These are phyloP conservation scores for Limosa lapponica DNA, from an alignment of 2,797 vertebrate species.

Conservation along the genomic window DNA sequence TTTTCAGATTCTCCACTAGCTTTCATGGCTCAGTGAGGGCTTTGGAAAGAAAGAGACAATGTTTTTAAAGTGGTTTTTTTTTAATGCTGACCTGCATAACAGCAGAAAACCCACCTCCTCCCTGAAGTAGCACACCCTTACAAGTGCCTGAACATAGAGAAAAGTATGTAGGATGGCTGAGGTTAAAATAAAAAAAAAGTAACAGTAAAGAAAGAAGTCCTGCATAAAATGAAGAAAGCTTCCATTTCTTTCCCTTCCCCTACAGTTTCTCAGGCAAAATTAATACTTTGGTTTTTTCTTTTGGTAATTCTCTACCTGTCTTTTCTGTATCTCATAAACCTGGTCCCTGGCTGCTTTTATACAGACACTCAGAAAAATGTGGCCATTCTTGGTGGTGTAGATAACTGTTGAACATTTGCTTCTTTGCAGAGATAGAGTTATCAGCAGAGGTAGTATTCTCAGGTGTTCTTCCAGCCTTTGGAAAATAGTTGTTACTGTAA, in stretches of 20 bases:
- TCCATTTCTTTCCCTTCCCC: background rate
- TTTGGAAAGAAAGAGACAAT: background rate
- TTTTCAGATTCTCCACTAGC: background rate
- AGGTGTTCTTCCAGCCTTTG: conserved; percentile 9
- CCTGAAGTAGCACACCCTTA: background rate
- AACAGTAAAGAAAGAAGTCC: background rate
- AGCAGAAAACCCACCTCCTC: background rate
- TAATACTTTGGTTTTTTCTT: background rate
- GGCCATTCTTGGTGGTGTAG: background rate
- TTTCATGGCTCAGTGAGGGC: background rate
- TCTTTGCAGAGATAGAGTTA: conserved; percentile 19
- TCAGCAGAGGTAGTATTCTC: conserved; percentile 31
- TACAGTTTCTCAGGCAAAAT: background rate
- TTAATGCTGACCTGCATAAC: background rate
- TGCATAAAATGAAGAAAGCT: background rate
- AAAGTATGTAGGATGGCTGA: background rate
- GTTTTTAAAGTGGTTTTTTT: background rate
- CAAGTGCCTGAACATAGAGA: background rate
- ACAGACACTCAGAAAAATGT: conserved; percentile 11
- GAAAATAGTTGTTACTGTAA: conserved; percentile 41
- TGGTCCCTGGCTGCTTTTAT: background rate
- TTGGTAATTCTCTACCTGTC: background rate
- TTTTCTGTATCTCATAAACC: background rate
- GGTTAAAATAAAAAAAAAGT: background rate
- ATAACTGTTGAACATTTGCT: conserved; percentile 23